phyloP scores from a whole-genome alignment of 2,888 invertebrate genomes.

The Platypus cylindrus region DNA sequence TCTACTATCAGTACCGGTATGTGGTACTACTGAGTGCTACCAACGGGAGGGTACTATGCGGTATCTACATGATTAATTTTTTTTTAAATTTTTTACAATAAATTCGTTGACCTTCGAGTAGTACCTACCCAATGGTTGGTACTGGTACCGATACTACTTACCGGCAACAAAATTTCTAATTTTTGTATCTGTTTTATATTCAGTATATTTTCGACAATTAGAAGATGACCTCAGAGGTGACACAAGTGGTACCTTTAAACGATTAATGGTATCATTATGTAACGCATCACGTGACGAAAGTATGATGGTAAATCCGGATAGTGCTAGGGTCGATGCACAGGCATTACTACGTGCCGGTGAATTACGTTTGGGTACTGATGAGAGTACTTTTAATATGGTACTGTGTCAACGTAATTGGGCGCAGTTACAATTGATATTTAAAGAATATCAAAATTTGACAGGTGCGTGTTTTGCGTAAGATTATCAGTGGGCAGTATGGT shows the following conservation, averaged over 20 bases:
- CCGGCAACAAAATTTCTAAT: too few relatives aligned
- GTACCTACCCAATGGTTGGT: too few relatives aligned
- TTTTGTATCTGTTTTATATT: too few relatives aligned
- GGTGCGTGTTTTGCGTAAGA: constrained; percentile 13
- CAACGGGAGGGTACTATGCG: too few relatives aligned
- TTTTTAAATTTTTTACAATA: too few relatives aligned
- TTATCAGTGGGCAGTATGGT: too few relatives aligned
- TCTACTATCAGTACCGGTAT: too few relatives aligned
- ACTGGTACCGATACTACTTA: too few relatives aligned
- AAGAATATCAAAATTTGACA: constrained; percentile 20
- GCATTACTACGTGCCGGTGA: constrained; percentile 63
- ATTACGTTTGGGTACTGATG: constrained; percentile 64
- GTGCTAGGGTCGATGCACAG: constrained; percentile 71
- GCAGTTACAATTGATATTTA: constrained; percentile 42
- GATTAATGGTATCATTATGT: constrained; percentile 75
- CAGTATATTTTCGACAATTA: constrained; percentile 20
- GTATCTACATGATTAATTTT: too few relatives aligned
- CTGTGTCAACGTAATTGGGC: constrained; percentile 65
- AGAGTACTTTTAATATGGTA: constrained; percentile 73
- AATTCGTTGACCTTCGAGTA: too few relatives aligned
- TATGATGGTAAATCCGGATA: constrained; percentile 53
- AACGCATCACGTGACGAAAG: constrained; percentile 74
- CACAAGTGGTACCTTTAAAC: constrained; percentile 84
- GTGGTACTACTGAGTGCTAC: too few relatives aligned
- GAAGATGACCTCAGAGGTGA: constrained; percentile 62